Evolutionary conservation across 1,140 invertebrate genomes (phyloP), one percentile per base, ranked within the genome.

Genomic region (Drosophila parabipectinata): DNA sequence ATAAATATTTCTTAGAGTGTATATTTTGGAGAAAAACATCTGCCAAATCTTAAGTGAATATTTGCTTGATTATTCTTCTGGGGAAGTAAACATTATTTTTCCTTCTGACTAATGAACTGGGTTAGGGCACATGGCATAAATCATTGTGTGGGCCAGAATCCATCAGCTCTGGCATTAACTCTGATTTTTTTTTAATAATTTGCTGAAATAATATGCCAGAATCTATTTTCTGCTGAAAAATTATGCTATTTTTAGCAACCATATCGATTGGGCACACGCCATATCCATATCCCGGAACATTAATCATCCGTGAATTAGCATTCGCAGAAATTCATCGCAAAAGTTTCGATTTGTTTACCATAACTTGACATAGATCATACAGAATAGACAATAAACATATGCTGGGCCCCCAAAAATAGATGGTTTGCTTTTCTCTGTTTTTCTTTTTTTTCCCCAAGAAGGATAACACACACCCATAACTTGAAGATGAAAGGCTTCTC

Each of bases 171-270:
- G 28, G 24, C 66, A 56, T 50, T 57, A 69, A 68, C 64, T 50
- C 44, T 32, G 52, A 32, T 71, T 50, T 21, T 50, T 21, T 45
- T 32, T 15, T 69, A 45, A 57, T 69, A 69, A 71, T 71, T 60
- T 60, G 15, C 18, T 9, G 7, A 15, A 56, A 48, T 77, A 74
- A 64, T 78, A 58, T 61, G 64, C 61, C 15, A 39, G 67, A 74
- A 75, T 85, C 78, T 87, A 85, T 85, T 87, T 85, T 87, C 82
- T 82, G 18, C 60, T 48, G 64, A 72, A 58, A 61, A 34, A 71
- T 71, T 61, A 52, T 41, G 26, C 53, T 75, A 75, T 74, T 57
- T 74, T 66, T 41, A 54, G 71, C 12, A 51, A 54, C 9, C 18
- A 37, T 15, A 41, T 37, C 26, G 44, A 63, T 63, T 48, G 34